A percentile compares a stretch with the other conserved stretches of the same genome.
Conservation (phyloP, 2,113 vertebrate species). For the Gymnarchus niloticus region DNA sequence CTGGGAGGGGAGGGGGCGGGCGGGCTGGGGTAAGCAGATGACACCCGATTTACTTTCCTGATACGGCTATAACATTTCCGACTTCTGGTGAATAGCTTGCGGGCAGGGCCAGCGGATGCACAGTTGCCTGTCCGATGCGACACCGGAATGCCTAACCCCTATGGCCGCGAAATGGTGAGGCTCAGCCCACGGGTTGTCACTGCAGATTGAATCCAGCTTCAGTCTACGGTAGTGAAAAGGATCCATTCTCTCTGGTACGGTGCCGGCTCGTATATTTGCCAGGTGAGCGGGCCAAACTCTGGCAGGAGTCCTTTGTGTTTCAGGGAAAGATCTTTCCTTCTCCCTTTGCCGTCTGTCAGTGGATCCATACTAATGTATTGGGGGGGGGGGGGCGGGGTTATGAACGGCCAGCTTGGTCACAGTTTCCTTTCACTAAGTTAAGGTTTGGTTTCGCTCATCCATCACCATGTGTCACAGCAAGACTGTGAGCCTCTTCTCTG, state of each 20-base stretch:
- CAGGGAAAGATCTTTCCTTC: background rate
- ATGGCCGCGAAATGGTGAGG: slow-evolving; percentile 52
- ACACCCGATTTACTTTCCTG: slow-evolving; percentile 51
- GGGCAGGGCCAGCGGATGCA: slow-evolving; percentile 55
- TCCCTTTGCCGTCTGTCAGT: slow-evolving; percentile 24
- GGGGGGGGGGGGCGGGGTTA: slow-evolving; percentile 37
- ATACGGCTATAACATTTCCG: slow-evolving; percentile 52
- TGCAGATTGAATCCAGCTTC: slow-evolving; percentile 64
- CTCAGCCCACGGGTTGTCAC: slow-evolving; percentile 32
- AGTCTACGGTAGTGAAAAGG: slow-evolving; percentile 37
- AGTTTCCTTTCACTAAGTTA: slow-evolving; percentile 56
- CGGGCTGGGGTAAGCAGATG: background rate
- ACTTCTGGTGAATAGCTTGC: slow-evolving; percentile 58
- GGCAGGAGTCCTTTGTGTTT: slow-evolving; percentile 32
- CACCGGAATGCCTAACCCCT: slow-evolving; percentile 47
- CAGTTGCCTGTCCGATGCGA: slow-evolving; percentile 50
- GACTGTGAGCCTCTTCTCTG: slow-evolving; percentile 32
- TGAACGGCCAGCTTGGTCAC: slow-evolving; percentile 51
- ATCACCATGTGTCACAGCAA: slow-evolving; percentile 46
- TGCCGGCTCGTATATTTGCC: slow-evolving; percentile 32
- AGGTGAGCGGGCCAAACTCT: slow-evolving; percentile 37
- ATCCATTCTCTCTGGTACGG: slow-evolving; percentile 33
- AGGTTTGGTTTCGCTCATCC: slow-evolving; percentile 57
- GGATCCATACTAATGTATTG: slow-evolving; percentile 44
- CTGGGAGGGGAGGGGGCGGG: background rate